These are phyloP conservation scores for Tridacna crocea DNA, from an alignment of 2,888 invertebrate genomes.

Conservation along the genomic window DNA sequence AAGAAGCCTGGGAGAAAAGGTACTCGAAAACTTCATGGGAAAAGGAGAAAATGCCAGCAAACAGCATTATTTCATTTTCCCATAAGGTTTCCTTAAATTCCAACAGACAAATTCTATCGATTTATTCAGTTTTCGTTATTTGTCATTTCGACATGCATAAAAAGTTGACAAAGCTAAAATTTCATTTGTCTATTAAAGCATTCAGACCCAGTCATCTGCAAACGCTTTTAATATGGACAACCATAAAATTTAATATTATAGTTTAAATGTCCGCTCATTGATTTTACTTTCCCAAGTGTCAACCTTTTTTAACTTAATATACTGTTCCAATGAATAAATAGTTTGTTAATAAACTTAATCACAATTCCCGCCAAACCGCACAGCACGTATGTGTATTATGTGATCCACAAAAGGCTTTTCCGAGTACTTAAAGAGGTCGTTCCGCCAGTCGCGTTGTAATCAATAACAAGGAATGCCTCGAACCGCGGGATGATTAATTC, in stretches of 20 bases:
- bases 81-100: too few relatives aligned
- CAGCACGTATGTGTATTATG: background rate
- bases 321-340: background rate
- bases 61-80: too few relatives aligned
- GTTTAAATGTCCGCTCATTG: too few relatives aligned
- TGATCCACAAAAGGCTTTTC: background rate
- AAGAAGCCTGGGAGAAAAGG: too few relatives aligned
- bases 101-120: too few relatives aligned
- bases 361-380: background rate
- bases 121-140: too few relatives aligned
- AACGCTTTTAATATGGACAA: background rate
- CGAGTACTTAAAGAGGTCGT: background rate
- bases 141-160: too few relatives aligned
- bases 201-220: background rate
- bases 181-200: too few relatives aligned
- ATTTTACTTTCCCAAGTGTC: background rate
- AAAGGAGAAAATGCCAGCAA: too few relatives aligned
- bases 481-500: background rate
- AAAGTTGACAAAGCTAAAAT: too few relatives aligned
- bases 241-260: background rate
- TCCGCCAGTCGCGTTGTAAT: background rate
- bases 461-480: conserved; percentile 2
- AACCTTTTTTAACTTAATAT: background rate
- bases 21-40: too few relatives aligned
- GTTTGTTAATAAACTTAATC: background rate